Evolutionary conservation across 2,888 invertebrate genomes (phyloP), one percentile per base, ranked within the genome.

Genomic region (Catocala fraxini): DNA sequence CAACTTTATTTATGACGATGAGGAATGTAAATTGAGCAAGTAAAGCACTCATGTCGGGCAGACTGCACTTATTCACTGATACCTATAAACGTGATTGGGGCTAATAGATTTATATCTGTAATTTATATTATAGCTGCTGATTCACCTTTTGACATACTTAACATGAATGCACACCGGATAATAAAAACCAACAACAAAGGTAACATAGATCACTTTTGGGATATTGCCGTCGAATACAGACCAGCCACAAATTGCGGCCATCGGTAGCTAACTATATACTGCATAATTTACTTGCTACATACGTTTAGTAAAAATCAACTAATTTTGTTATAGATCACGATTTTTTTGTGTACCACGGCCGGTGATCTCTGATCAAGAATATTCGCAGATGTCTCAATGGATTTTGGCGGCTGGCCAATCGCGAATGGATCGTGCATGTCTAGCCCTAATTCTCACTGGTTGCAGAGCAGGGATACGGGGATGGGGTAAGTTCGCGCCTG

Each of bases 11-110:
- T 9, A 46, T 13, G 33, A 34, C n/a, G 39, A 6, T 25, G n/a
- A 60, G 62, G 73, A 65, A 69, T 71, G 62, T 58, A 61, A 63
- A 25, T 49, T 65, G 59, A 71, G 73, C 60, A 73, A 60, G 11
- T 51, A 45, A 51, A 51, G 49, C 59, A 55, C 25, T 45, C 49
- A 35, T 45, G 25, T 5, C 11, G 45, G 39, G 33, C 33, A 46
- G 45, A n/a, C 58, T 46, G 45, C n/a, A 39, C 57, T 51, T 51
- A 35, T 13, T 58, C 13, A 35, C n/a, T 39, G 51, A 39, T 51
- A 9, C 13, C 4, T 51, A 13, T 25, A 13, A 43, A 15, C 0
- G 1, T 48, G 4, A 49, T n/a, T 35, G 35, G 34, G 35, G 39
- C 9, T 11, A 34, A 47, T 39, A 6, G 34, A 6, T 4, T 7